Evolutionary conservation across 2,797 vertebrate species (phyloP), one percentile per base, ranked within the genome.

Genomic region (Periophthalmus magnuspinnatus): DNA sequence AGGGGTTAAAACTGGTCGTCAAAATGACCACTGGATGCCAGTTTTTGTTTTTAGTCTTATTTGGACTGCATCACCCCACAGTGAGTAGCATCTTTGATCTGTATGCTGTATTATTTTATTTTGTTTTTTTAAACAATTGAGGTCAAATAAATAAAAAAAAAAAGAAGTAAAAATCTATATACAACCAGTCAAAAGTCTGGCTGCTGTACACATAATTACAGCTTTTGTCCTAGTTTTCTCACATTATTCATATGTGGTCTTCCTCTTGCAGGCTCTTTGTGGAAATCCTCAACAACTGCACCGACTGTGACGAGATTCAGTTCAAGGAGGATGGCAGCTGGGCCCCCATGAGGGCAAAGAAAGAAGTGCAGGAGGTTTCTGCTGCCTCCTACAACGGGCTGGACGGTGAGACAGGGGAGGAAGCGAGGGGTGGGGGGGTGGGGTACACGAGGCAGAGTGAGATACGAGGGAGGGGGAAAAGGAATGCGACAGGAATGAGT

Each of bases 291-390:
- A 99, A 96, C 88, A 97, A 94, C 78, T 99, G 97, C 67, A 94
- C 95, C 68, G 97, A 99, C 78, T 97, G 97, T 85, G 97, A 99
- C 75, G 97, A 99, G 84, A 99, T 99, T 84, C 97, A 99, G 84
- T 99, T 99, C 75, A 98, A 98, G 81, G 97, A 99, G 78, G 97
- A 99, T 55, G 97, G 97, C 11, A 96, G 91, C 0, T 99, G 97
- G 97, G 88, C 96, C 71, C 97, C 97, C 1, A 99, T 99, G 97
- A 96, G 95, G 64, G 95, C 94, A 0, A 98, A 98, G 90, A 98
- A 96, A 87, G 96, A 99, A 32, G 95, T 98, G 66, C 96, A 98
- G 87, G 97, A 99, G 74, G 96, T 99, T 24, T 93, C 95, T 80
- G 91, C 94, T 0, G n/a, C 36, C 21, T 62, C 60, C 5, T 62